A percentile compares a stretch with the other conserved stretches of the same genome.
Evolutionary conservation across 2,888 invertebrate genomes (phyloP).

Genomic region (Pasiphila rectangulata): DNA sequence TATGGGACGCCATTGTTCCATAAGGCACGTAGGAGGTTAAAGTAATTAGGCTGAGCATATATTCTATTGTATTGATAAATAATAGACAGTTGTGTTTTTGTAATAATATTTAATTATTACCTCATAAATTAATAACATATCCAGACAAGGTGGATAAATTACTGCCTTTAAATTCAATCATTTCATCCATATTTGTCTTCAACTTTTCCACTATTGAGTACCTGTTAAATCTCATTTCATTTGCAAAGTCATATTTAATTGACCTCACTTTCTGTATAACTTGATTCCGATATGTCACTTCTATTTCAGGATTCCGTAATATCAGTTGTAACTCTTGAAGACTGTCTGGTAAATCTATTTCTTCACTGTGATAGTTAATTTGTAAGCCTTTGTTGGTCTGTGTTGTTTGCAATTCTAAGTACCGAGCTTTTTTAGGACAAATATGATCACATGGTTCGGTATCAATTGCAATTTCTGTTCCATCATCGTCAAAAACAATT

Average conservation of each 20-base stretch:
- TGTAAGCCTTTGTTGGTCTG: conserved; percentile 36
- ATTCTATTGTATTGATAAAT: too few relatives aligned
- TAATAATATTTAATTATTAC: neutral
- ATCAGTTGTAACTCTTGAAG: conserved; percentile 47
- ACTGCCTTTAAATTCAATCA: conserved; percentile 61
- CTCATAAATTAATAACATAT: conserved; percentile 38
- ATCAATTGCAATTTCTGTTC: conserved; percentile 45
- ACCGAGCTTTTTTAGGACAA: conserved; percentile 47
- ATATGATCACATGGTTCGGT: conserved; percentile 46
- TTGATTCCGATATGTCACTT: conserved; percentile 44
- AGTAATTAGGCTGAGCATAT: too few relatives aligned
- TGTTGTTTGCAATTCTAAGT: conserved; percentile 8
- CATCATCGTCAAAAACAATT: conserved; percentile 67
- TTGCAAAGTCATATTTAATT: conserved; percentile 47
- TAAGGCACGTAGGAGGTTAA: too few relatives aligned
- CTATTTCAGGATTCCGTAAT: conserved; percentile 47
- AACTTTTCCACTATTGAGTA: conserved; percentile 51
- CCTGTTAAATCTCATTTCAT: conserved; percentile 56
- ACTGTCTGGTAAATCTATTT: conserved; percentile 48
- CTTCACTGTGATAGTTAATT: conserved; percentile 49
- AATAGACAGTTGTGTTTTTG: too few relatives aligned
- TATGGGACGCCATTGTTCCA: too few relatives aligned
- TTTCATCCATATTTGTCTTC: conserved; percentile 53
- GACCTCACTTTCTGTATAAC: conserved; percentile 55
- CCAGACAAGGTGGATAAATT: conserved; percentile 59